Percentiles rank a stretch among this genome's conserved stretches.
Evolutionary conservation across 2,888 invertebrate genomes (phyloP).

Genomic region (Epirrhoe alternata): DNA sequence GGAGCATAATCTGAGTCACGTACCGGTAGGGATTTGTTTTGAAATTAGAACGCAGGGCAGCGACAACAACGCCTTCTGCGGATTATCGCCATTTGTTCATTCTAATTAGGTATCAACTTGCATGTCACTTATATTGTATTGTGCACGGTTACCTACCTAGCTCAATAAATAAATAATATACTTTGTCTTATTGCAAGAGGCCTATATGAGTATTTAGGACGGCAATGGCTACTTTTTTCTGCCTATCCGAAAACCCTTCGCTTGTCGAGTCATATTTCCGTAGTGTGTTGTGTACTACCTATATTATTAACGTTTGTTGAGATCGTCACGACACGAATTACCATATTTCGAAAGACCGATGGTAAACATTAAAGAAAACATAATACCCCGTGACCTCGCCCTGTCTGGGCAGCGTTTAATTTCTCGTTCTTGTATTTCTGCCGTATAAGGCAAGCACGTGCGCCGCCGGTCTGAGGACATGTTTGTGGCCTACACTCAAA

Average conservation of each 20-base stretch:
- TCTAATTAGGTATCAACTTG: constrained; percentile 62
- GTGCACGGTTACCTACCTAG: constrained; percentile 9
- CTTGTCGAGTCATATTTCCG: not conserved
- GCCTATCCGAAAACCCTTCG: not conserved
- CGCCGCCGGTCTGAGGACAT: constrained; percentile 61
- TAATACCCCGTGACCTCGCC: constrained; percentile 66
- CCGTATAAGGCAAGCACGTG: constrained; percentile 79
- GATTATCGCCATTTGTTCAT: constrained; percentile 77
- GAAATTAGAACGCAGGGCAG: constrained; percentile 78
- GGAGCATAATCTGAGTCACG: constrained; percentile 82
- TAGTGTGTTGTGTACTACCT: too few species aligned
- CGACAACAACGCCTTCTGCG: constrained; percentile 75
- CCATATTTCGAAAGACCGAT: constrained; percentile 42
- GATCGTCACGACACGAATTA: constrained; percentile 24
- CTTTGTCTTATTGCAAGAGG: too few species aligned
- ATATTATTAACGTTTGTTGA: constrained; percentile 6
- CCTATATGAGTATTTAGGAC: too few species aligned
- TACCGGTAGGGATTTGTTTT: constrained; percentile 82
- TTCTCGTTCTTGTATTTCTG: constrained; percentile 77
- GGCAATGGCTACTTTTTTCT: too few species aligned
- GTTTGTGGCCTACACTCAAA: constrained; percentile 43
- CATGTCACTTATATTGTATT: constrained; percentile 18
- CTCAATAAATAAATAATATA: too few species aligned
- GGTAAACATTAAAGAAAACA: constrained; percentile 70
- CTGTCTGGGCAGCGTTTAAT: constrained; percentile 69